Conservation (phyloP, 2,797 vertebrate genomes). For the Danio albolineatus region DNA sequence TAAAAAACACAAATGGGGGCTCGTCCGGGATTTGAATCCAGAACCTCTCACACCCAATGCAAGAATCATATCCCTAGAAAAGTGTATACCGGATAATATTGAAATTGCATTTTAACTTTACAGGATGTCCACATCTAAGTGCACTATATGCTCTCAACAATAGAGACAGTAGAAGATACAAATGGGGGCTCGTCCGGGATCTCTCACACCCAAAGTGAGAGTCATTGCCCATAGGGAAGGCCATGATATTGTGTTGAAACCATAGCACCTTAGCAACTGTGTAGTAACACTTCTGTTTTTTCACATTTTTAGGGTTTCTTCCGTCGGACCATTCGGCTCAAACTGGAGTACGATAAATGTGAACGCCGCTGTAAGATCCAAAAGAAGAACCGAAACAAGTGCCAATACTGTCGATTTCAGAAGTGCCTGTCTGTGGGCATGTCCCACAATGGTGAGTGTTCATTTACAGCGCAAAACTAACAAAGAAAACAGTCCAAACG, state of each 20-base stretch:
- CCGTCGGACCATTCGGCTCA: constrained; percentile 92
- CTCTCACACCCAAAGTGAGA: not conserved
- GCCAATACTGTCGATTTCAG: constrained; percentile 97
- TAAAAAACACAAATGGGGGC: too few relatives aligned
- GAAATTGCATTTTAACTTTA: constrained; percentile 17
- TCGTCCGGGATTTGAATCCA: too few relatives aligned
- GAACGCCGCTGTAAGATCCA: constrained; percentile 95
- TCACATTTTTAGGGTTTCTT: constrained; percentile 87
- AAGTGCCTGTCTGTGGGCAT: constrained; percentile 98
- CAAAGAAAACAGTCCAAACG: too few relatives aligned
- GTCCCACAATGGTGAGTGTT: constrained; percentile 96
- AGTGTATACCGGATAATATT: too few relatives aligned
- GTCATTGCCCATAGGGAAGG: not conserved
- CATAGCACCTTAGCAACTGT: not conserved
- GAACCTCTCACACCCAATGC: too few relatives aligned
- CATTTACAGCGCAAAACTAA: too few relatives aligned
- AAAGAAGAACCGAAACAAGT: constrained; percentile 98
- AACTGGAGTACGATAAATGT: constrained; percentile 92
- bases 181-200: too few relatives aligned
- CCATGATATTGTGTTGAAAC: not conserved
- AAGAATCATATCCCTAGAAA: too few relatives aligned
- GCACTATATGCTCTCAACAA: too few relatives aligned
- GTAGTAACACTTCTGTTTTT: constrained; percentile 1
- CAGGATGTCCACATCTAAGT: not conserved
- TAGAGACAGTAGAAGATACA: too few relatives aligned